Evolutionary conservation across 2,113 vertebrate genomes (phyloP).

Genomic region (Rattus rattus): DNA sequence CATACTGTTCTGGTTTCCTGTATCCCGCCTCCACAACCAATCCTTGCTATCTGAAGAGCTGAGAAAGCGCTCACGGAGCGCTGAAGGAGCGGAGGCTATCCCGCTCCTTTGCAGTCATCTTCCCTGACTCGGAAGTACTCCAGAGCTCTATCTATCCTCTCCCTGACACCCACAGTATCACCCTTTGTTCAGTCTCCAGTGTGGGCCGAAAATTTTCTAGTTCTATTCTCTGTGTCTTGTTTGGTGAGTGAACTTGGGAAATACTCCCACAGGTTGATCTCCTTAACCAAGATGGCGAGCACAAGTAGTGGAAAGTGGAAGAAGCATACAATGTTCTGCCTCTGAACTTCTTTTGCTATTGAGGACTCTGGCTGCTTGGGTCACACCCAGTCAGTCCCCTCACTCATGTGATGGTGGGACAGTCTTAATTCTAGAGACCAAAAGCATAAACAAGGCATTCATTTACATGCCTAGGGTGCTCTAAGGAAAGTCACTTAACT

Average conservation of each 20-base stretch:
- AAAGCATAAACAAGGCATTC: not conserved
- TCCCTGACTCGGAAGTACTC: not conserved
- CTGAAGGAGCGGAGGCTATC: not conserved
- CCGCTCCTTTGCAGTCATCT: not conserved
- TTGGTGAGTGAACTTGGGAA: slow-evolving; percentile 1
- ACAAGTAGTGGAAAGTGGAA: not conserved
- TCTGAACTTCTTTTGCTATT: not conserved
- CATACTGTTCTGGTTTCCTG: not conserved
- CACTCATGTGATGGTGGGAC: not conserved
- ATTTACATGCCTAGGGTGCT: not conserved
- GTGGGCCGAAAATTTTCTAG: not conserved
- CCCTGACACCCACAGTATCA: not conserved
- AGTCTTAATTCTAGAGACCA: not conserved
- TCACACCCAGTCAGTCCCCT: not conserved
- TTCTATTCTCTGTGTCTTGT: not conserved
- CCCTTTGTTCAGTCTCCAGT: slow-evolving; percentile 58
- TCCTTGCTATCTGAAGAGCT: not conserved
- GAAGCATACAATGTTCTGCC: not conserved
- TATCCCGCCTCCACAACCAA: not conserved
- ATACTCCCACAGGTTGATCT: slow-evolving; percentile 53
- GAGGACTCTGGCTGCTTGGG: not conserved
- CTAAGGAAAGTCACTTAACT: not conserved
- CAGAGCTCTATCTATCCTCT: not conserved
- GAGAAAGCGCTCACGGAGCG: not conserved
- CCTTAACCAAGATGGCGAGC: not conserved